A percentile compares a stretch with the other conserved stretches of the same genome.
phyloP scores from a whole-genome alignment of 2,888 invertebrate genomes.

The Lasioglossum figueresi region DNA sequence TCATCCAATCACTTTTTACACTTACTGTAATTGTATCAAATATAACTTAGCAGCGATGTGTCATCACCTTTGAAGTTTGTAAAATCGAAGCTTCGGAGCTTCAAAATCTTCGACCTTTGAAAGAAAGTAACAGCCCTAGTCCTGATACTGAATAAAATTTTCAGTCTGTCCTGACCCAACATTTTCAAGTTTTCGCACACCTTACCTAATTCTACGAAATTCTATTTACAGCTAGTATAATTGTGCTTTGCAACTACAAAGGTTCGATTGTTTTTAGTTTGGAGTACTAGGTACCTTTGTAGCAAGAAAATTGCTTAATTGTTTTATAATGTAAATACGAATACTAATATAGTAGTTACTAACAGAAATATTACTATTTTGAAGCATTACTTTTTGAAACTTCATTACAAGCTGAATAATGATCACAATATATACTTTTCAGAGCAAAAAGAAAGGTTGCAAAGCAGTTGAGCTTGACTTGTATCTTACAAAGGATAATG shows the following conservation, averaged over 20 bases:
- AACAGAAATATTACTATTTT: slow-evolving; percentile 38
- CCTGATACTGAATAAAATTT: background rate
- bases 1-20: too few relatives aligned
- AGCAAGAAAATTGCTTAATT: slow-evolving; percentile 33
- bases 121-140: background rate
- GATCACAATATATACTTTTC: slow-evolving; percentile 68
- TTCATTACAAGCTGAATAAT: slow-evolving; percentile 17
- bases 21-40: too few relatives aligned
- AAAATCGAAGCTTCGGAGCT: too few relatives aligned
- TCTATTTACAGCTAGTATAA: background rate
- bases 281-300: slow-evolving; percentile 7
- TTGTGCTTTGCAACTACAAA: background rate
- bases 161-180: background rate
- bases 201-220: background rate
- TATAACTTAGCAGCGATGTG: too few relatives aligned
- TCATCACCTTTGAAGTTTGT: too few relatives aligned
- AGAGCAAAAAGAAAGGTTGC: slow-evolving; percentile 90
- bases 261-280: slow-evolving; percentile 2
- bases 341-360: slow-evolving; percentile 57
- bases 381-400: slow-evolving; percentile 3
- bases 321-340: slow-evolving; percentile 31
- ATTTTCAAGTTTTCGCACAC: background rate
- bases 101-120: too few relatives aligned
- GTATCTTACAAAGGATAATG: slow-evolving; percentile 89
- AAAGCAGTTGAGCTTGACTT: slow-evolving; percentile 92